Conservation (phyloP, 2,888 invertebrate genomes). For the Cenopis cana region DNA sequence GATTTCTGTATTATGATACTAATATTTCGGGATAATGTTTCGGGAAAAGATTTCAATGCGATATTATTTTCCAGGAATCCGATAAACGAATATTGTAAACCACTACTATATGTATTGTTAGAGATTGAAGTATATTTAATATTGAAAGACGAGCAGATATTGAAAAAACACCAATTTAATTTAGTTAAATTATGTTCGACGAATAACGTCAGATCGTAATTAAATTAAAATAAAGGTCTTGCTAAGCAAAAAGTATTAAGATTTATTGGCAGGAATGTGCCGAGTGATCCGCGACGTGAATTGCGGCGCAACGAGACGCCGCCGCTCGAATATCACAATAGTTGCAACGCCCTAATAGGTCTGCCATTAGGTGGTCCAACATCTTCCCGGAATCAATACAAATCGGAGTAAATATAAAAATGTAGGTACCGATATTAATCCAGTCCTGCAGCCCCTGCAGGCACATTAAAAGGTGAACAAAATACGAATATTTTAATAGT, state of each 20-base stretch:
- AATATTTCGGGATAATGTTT: no score
- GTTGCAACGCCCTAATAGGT: slow-evolving; percentile 47
- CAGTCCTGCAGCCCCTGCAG: background rate
- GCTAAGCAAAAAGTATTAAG: slow-evolving; percentile 36
- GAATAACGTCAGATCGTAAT: slow-evolving; percentile 29
- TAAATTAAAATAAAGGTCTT: slow-evolving; percentile 39
- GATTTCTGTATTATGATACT: slow-evolving; percentile 3
- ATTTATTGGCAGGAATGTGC: slow-evolving; percentile 42
- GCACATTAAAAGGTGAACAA: background rate
- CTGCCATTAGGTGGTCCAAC: slow-evolving; percentile 59
- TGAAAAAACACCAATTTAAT: slow-evolving; percentile 33
- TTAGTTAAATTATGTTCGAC: slow-evolving; percentile 37
- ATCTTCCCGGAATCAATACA: slow-evolving; percentile 57
- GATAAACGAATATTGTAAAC: no score
- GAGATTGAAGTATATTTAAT: background rate
- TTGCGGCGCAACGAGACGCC: slow-evolving; percentile 49
- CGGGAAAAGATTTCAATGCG: background rate
- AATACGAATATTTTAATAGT: background rate
- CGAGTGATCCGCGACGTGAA: slow-evolving; percentile 47
- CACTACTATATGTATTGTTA: background rate
- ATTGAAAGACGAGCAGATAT: slow-evolving; percentile 21
- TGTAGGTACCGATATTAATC: background rate
- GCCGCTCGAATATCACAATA: slow-evolving; percentile 44
- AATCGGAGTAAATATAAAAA: background rate
- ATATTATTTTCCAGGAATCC: no score